Base-by-base conservation (phyloP, 2,888 invertebrate species). In the Balanococcus diminutus region DNA sequence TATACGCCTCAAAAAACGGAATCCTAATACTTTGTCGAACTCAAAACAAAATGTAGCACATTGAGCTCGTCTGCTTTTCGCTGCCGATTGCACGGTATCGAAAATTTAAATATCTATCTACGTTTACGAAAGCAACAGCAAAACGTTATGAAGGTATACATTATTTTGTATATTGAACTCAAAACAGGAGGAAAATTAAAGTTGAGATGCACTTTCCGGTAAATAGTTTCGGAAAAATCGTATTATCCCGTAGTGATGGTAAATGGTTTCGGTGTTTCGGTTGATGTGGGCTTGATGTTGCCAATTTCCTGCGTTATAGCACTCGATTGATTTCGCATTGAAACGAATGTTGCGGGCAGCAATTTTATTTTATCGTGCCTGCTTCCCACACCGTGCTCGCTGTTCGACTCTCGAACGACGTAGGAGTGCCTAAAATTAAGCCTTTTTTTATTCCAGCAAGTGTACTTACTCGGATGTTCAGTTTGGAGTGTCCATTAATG, bases 261-360 rank as follows among this genome's bases (percentile, higher is more conserved):
- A 84, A 84, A 84, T 42, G 84, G 84, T 75, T 84, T 75, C 72
- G 39, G 75, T 75, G 75, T 84, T 75, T 84, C 84, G 75, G 75
- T 84, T 84, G 84, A 84, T 84, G 84, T 84, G 84, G 84, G 84
- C 84, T 84, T 84, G 84, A 84, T 84, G 84, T 84, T 84, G 84
- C 84, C 84, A 84, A 84, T 84, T 84, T 84, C 84, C 84, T 84
- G 84, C 84, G 42, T 84, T 84, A 84, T 84, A 75, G 84, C 84
- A 75, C 75, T 72, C 84, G 84, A 84, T 84, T 84, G 84, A 84
- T 84, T 84, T 84, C 72, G 75, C 84, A 84, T 84, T 67, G 75
- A 84, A 84, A 84, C 39, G 84, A 84, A 84, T 84, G 84, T 84
- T 84, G 84, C 75, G 84, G 84, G 84, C 46, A 84, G 75, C 84